These are phyloP conservation scores for Hyposoter dolosus DNA, from an alignment of 2,888 invertebrate species.

Conservation along the genomic window DNA sequence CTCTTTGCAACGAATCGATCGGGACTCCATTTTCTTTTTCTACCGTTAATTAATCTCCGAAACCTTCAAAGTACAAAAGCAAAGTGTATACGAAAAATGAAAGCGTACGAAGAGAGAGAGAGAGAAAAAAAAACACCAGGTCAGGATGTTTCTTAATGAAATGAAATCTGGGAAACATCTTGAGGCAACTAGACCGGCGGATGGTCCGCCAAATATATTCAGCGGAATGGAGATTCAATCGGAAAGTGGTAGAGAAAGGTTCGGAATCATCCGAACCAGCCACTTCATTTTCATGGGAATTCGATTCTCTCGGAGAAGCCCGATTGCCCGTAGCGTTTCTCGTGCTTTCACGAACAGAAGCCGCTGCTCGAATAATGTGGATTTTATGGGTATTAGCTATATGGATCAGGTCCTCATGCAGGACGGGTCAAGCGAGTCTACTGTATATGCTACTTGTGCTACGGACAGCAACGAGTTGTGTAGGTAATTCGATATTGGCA, in stretches of 20 bases:
- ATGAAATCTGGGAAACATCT: conserved; percentile 33
- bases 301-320: not conserved
- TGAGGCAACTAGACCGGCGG: conserved; percentile 7
- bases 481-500: conserved; percentile 78
- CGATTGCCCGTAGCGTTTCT: conserved; percentile 1
- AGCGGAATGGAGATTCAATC: not conserved
- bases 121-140: not conserved
- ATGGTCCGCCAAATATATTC: not conserved
- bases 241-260: not conserved
- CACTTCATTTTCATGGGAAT: conserved; percentile 19
- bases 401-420: conserved; percentile 48
- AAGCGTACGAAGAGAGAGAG: not conserved
- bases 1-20: conserved; percentile 35
- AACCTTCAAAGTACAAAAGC: conserved; percentile 22
- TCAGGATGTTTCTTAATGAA: conserved; percentile 8
- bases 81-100: not conserved
- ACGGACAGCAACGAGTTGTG: conserved; percentile 44
- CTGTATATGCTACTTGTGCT: conserved; percentile 38
- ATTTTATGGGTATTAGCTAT: conserved; percentile 32
- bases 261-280: not conserved
- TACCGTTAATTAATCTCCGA: conserved; percentile 28
- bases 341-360: conserved; percentile 14
- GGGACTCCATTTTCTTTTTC: not conserved
- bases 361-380: not conserved
- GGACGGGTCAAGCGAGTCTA: conserved; percentile 64